These are phyloP conservation scores for Tetramorium parvispinum DNA, from an alignment of 1,140 invertebrate species.

Conservation along the genomic window DNA sequence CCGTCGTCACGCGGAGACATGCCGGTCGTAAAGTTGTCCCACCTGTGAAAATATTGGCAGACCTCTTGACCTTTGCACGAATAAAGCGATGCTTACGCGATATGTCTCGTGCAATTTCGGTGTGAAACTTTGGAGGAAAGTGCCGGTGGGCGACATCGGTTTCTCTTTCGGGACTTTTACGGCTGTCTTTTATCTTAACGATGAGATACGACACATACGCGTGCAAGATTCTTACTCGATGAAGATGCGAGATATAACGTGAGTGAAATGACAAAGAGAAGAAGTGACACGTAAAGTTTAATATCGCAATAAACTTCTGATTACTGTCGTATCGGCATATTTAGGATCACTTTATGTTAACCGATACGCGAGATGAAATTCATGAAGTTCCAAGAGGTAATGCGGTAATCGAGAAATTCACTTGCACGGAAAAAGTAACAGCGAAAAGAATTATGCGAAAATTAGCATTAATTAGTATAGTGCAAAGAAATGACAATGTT, in stretches of 20 bases:
- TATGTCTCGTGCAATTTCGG: neutral
- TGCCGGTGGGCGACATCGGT: too few species aligned
- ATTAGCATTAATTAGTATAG: neutral
- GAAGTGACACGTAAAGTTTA: neutral
- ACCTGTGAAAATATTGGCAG: slow-evolving; percentile 24
- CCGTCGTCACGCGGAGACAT: neutral
- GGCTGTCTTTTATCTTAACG: neutral
- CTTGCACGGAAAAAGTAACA: neutral
- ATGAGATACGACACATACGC: neutral
- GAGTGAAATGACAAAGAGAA: neutral
- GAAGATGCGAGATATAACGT: neutral
- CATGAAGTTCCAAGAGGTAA: neutral
- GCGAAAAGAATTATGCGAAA: neutral
- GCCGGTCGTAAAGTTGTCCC: slow-evolving; percentile 37
- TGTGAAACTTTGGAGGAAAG: neutral
- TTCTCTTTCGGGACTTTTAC: neutral
- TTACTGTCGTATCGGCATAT: neutral
- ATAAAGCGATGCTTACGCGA: neutral
- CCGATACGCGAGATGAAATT: neutral
- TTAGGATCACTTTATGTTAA: neutral
- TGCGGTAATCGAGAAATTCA: neutral
- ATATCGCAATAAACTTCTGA: slow-evolving; percentile 23
- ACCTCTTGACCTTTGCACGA: slow-evolving; percentile 13
- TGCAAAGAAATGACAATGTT: neutral
- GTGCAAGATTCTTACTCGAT: neutral